Conservation (phyloP, 2,888 invertebrate species). For the Cephalotes varians region DNA sequence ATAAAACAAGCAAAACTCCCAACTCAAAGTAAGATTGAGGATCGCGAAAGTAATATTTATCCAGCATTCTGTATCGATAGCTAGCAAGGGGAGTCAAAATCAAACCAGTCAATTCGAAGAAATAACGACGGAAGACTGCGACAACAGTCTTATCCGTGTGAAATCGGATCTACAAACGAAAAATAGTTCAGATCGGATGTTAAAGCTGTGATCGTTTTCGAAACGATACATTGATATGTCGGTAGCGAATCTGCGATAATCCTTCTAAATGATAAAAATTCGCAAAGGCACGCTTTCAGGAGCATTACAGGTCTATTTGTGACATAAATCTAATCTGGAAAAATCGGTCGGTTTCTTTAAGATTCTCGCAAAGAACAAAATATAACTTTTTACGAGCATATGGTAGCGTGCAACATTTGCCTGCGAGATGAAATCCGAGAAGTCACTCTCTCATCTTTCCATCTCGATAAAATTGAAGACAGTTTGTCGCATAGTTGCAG, state of each 20-base stretch:
- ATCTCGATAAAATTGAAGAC: slow-evolving; percentile 9
- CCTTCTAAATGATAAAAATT: slow-evolving; percentile 23
- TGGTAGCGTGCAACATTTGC: neutral
- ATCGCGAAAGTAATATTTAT: neutral
- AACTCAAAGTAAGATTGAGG: neutral
- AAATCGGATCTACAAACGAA: slow-evolving; percentile 52
- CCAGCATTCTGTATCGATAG: neutral
- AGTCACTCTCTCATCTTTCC: neutral
- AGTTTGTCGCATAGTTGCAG: neutral
- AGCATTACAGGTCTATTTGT: neutral
- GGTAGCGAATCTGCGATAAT: neutral
- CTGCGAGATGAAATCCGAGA: slow-evolving; percentile 18
- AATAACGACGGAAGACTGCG: slow-evolving; percentile 40
- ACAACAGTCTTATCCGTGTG: slow-evolving; percentile 38
- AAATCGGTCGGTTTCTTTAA: neutral
- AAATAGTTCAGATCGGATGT: slow-evolving; percentile 52
- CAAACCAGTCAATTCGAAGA: neutral
- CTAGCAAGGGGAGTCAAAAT: neutral
- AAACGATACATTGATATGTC: slow-evolving; percentile 13
- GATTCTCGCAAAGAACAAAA: neutral
- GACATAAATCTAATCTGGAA: neutral
- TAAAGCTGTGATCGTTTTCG: slow-evolving; percentile 44
- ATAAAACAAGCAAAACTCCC: neutral
- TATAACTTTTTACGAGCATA: neutral
- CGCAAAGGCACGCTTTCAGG: neutral